Evolutionary conservation across 2,113 vertebrate genomes (phyloP).

Genomic region (Phylloscopus whistleri): DNA sequence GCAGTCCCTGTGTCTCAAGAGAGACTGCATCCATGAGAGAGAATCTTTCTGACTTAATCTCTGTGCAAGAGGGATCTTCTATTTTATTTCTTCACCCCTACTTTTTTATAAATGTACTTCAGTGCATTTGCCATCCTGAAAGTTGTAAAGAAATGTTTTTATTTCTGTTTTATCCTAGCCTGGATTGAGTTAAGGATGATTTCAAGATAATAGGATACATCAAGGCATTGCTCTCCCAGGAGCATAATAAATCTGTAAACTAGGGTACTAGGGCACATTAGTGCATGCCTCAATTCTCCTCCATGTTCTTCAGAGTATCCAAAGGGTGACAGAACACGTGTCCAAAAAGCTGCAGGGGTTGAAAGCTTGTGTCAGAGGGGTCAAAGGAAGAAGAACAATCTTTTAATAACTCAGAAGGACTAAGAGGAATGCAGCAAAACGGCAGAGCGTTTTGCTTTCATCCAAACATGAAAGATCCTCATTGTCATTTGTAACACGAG

Average conservation of each 20-base stretch:
- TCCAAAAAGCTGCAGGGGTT: constrained; percentile 35
- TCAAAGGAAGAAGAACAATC: constrained; percentile 38
- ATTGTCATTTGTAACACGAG: neutral
- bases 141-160: neutral
- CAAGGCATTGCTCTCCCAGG: constrained; percentile 3
- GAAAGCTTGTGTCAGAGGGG: constrained; percentile 40
- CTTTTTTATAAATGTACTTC: neutral
- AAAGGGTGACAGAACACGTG: constrained; percentile 21
- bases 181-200: constrained; percentile 5
- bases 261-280: constrained; percentile 44
- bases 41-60: neutral
- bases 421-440: neutral
- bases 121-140: neutral
- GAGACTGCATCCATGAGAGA: neutral
- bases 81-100: neutral
- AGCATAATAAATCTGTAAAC: constrained; percentile 47
- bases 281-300: constrained; percentile 18
- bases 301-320: constrained; percentile 21
- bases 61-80: neutral
- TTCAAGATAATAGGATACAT: constrained; percentile 7
- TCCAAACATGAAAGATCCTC: neutral
- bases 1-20: neutral
- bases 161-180: neutral
- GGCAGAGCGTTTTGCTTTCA: neutral
- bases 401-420: constrained; percentile 35